A percentile compares a stretch with the other conserved stretches of the same genome.
phyloP scores from a whole-genome alignment of 2,797 vertebrate genomes.

The Thripadectes ignobilis region DNA sequence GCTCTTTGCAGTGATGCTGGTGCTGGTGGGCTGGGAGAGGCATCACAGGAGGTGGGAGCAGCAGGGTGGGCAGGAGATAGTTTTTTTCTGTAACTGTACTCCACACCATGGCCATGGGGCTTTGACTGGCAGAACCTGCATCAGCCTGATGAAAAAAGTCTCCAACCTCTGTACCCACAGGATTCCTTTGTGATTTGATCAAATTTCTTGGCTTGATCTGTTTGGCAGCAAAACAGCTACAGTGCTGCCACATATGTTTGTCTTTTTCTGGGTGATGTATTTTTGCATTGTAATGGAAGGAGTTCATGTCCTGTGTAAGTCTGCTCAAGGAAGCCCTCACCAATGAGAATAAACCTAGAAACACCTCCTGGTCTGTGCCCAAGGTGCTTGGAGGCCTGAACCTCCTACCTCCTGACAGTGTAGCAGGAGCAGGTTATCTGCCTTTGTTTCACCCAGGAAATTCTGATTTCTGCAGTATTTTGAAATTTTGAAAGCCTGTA shows the following conservation, averaged over 20 bases:
- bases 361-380: background rate
- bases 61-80: background rate
- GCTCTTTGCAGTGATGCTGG: background rate
- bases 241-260: accelerated
- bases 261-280: background rate
- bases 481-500: background rate
- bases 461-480: background rate
- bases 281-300: background rate
- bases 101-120: background rate
- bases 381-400: background rate
- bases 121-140: background rate
- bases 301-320: background rate
- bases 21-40: accelerated
- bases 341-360: background rate
- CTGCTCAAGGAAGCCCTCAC: background rate
- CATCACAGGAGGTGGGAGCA: background rate
- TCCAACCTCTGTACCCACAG: background rate
- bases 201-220: background rate
- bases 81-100: background rate
- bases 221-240: background rate
- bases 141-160: background rate
- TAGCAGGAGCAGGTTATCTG: accelerated
- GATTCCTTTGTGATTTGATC: background rate
- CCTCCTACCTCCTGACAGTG: accelerated
- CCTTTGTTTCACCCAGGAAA: background rate